Evolutionary conservation across 2,797 vertebrate genomes (phyloP), one percentile per base, ranked within the genome.

Genomic region (Salarias fasciatus): DNA sequence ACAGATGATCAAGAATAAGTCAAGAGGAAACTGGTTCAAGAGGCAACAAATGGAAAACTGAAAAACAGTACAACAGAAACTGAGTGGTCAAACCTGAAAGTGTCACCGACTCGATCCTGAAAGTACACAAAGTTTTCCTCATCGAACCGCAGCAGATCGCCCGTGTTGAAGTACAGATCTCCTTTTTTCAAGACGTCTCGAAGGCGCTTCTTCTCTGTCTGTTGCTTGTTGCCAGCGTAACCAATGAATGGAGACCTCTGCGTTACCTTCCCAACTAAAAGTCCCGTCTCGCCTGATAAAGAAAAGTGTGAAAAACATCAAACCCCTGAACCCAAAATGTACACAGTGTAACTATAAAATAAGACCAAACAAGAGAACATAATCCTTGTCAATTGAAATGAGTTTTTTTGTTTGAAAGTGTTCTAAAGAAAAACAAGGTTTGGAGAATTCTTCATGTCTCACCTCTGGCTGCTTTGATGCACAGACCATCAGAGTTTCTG

Each of bases 31-130:
- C 0, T 4, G 9, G 36, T 38, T 38, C 1, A n/a, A n/a, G n/a
- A n/a, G n/a, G n/a, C n/a, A 5, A 38, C 36, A 4, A 9, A 5
- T 5, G 35, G 5, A 37, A 5, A 8, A 33, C 4, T 11, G 10
- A 38, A 10, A 38, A 35, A 35, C 6, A 6, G 18, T 24, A 18
- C 18, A 18, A 18, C 24, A 9, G 5, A 35, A 35, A 15, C 11
- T 15, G 2, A 13, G 29, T 41, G 48, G 1, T 42, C 78, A 69
- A 47, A 90, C 97, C 95, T 93, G 87, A 95, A 98, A 2, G 96
- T 97, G 82, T 98, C 97, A 28, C 96, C 96, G 6, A 95, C 92
- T 79, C 94, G 87, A 80, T 98, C 96, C 5, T 95, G 93, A 72
- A 98, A 98, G 77, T 97, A 96, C 51, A 97, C 77, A 74, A 97